These are phyloP conservation scores for Microtus richardsoni DNA, from an alignment of 2,113 vertebrate genomes.

Conservation along the genomic window DNA sequence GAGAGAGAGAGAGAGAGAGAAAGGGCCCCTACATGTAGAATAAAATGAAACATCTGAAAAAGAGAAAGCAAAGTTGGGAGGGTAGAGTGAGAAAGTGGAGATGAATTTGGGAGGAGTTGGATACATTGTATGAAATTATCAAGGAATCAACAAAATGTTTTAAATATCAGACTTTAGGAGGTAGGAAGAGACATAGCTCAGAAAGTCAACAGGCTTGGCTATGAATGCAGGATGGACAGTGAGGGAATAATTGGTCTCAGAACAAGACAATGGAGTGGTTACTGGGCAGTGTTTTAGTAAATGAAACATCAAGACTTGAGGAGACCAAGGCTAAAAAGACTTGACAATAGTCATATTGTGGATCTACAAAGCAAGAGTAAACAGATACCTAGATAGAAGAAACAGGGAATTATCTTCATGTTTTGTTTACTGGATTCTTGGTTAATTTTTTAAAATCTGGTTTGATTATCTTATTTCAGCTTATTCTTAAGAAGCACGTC, in stretches of 20 bases:
- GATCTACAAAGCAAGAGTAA: background rate
- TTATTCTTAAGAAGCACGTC: background rate
- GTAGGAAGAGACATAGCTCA: background rate
- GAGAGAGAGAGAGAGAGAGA: background rate
- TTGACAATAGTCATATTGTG: too few species aligned
- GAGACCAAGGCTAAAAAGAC: background rate
- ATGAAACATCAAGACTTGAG: background rate
- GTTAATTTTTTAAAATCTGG: background rate
- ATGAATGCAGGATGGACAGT: background rate
- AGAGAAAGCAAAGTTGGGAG: background rate
- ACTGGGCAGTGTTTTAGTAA: background rate
- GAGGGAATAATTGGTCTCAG: background rate
- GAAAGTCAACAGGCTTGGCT: background rate
- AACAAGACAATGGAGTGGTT: background rate
- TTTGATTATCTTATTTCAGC: background rate
- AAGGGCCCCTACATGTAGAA: background rate
- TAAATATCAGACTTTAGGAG: background rate
- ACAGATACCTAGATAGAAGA: background rate
- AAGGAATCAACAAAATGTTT: background rate
- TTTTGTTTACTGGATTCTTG: background rate
- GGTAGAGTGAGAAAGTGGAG: background rate
- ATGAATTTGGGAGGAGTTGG: background rate
- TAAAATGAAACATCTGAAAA: background rate
- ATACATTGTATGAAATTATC: background rate
- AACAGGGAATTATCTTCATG: too few species aligned